Evolutionary conservation across 2,888 invertebrate genomes (phyloP), one percentile per base, ranked within the genome.

Genomic region (Tromatobia lineatoria): DNA sequence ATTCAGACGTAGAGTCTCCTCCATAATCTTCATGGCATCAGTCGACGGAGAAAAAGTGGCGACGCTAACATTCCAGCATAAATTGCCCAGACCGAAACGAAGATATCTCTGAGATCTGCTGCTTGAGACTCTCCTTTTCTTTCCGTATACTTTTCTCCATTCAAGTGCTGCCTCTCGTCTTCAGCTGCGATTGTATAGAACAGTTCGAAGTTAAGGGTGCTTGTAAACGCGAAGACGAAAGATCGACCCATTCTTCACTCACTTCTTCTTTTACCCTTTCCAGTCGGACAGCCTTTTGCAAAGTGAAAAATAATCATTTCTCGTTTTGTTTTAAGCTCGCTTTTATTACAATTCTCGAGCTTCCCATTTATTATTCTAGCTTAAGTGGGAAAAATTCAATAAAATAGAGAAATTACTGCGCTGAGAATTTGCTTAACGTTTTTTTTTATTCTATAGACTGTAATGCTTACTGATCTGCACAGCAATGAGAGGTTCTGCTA

Each of bases 81-180:
- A 69, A 69, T 67, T 69, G 23, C 25, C 45, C 42, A 57, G 20
- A 3, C 57, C 11, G 47, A 59, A 57, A 77, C 57, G 66, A 18
- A 76, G 42, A 73, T 57, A 38, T 71, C 54, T n/a, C 50, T 8
- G 23, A 18, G 57, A 71, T 71, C 42, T n/a, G 71, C 42, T 38
- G 38, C 42, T 11, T 15, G 34, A 6, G 42, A 59, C 42, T 57
- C 45, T 64, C 73, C 57, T 20, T 42, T 71, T 23, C 34, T 54
- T 70, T 38, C 38, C 38, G 71, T 69, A 52, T 34, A 69, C 52
- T 69, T 52, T 38, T 18, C 47, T 11, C 52, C 11, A 6, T 29
- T 69, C 69, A n/a, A 69, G 57, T 38, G 45, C 8, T 34, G 71
- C 57, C 71, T 42, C 57, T 57, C 57, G 38, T 61, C 61, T 18